A percentile compares a stretch with the other conserved stretches of the same genome.
Evolutionary conservation across 2,113 vertebrate species (phyloP).

Genomic region (Prochilodus magdalenae): DNA sequence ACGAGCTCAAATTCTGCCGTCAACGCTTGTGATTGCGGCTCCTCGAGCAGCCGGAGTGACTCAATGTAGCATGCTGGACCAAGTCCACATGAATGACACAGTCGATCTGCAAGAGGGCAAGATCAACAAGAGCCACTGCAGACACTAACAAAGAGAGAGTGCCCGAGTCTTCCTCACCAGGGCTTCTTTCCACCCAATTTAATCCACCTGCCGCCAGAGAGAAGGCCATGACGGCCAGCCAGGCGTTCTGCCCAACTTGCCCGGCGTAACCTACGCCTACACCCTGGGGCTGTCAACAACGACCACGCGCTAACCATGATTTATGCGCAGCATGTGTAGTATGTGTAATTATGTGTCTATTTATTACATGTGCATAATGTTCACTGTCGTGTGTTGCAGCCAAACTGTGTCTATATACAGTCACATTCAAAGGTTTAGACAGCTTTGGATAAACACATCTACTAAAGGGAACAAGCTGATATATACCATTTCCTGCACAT

Average conservation of each 20-base stretch:
- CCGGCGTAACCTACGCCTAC: not conserved
- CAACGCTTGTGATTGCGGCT: not conserved
- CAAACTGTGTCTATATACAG: no score
- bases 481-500: no score
- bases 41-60: not conserved
- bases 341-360: not conserved
- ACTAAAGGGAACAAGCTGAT: no score
- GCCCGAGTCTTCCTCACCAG: not conserved
- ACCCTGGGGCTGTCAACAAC: not conserved
- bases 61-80: not conserved
- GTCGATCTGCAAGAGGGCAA: no score
- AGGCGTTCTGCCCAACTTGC: not conserved
- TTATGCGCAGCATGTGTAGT: not conserved
- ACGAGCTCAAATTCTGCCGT: not conserved
- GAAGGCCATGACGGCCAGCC: constrained; percentile 6
- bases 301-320: not conserved
- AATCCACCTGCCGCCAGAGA: constrained; percentile 4
- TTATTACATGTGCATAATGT: not conserved
- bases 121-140: not conserved
- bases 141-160: not conserved
- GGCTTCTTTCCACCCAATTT: constrained; percentile 32
- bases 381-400: not conserved
- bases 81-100: not conserved
- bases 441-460: no score
- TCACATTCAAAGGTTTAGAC: no score